Base-by-base conservation (phyloP, 2,888 invertebrate genomes). In the Epinotia demarniana region DNA sequence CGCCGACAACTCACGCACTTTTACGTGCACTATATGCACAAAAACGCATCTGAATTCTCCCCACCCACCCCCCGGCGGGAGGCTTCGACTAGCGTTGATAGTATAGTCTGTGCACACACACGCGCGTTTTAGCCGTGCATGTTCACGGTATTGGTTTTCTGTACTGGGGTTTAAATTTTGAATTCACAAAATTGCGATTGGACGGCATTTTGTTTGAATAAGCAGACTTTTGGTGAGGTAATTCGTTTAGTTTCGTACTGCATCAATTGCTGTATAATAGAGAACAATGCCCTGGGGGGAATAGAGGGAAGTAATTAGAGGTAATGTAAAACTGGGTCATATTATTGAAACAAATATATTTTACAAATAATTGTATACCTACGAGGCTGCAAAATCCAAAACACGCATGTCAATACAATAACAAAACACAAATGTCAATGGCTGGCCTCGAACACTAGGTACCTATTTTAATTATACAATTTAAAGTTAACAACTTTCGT, bases 181-280 rank as follows among this genome's bases (percentile, higher is more conserved):
- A 93, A 92, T 93, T 94, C 93, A 92, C 91, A 93, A 94, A 93
- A 91, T 92, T 90, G 91, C 92, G 93, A 93, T 93, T 93, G 93
- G 93, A 89, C 86, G 86, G 87, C 89, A 92, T 93, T 92, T 92
- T 92, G 92, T 93, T 93, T 93, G 92, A 85, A 88, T 89, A 92
- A 91, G 86, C 89, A 86, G 80, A 89, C 90, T 89, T 90, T 87
- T 84, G 85, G 86, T 86, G 84, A 85, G 85, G 83, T 92, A 92
- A 93, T 92, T 93, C 89, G 89, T 90, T 93, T 92, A 91, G 86
- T 86, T 86, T 90, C 91, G 91, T 92, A 82, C 90, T 92, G 79
- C 81, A 79, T 79, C 88, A 87, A 86, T 89, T 89, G 87, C 83
- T 82, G 87, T 82, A 80, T 57, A 33, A 43, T 43, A 8, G 43